Base-by-base conservation (phyloP, 2,888 invertebrate genomes). In the Elysia crispata region DNA sequence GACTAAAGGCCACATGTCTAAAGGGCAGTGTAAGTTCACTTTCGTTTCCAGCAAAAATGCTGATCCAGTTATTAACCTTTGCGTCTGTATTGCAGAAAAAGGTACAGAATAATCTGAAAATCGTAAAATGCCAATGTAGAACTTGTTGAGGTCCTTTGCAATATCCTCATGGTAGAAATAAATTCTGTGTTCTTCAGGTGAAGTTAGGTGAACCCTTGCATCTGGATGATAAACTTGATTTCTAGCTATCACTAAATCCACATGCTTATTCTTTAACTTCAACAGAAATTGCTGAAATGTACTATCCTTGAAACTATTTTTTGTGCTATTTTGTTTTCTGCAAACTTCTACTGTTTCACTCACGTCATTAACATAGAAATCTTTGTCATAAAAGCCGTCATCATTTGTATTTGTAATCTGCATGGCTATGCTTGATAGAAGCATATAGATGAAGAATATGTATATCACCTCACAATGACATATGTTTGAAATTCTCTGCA, bases 101-200 rank as follows among this genome's bases (percentile, higher is more conserved):
- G 76, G 69, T 13, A 80, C n/a, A 23, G 33, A 49, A 30, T 25
- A 3, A n/a, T 70, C 23, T 20, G 23, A 18, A 49, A 80, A 28
- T 11, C 54, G 30, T n/a, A 80, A 50, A 25, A 6, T 49, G 28
- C 80, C 80, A 30, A 25, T 28, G 33, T 76, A 80, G 18, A 80
- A 80, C 1, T 49, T 15, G 41, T 76, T 20, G 13, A 80, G 76
- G 41, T 57, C 18, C 31, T 57, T 60, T 13, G 80, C 62, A 70
- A 80, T 70, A 15, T 76, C 75, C 30, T 80, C 70, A 28, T 49
- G 30, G 23, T 76, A 80, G 8, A 80, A 18, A 20, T 74, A 57
- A 57, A 78, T 30, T 3, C 50, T 69, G 31, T 31, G 13, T 23
- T 78, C 0, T 30, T 20, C 23, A 18, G 25, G 3, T 33, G 25